Evolutionary conservation across 2,888 invertebrate genomes (phyloP), one percentile per base, ranked within the genome.

Genomic region (Cryptocephalus moraei): DNA sequence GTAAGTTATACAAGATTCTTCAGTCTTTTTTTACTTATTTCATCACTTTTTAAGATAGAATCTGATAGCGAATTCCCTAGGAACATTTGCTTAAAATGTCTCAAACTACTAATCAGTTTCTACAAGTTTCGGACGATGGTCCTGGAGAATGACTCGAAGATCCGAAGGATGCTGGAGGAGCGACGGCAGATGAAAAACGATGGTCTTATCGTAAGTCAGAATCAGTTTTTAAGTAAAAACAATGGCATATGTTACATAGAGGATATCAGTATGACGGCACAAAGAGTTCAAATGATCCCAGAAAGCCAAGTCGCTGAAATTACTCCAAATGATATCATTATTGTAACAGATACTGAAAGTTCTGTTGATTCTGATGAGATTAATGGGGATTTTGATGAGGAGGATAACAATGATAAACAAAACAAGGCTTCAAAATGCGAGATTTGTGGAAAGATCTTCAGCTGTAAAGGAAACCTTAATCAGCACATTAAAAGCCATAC

Each of bases 401-500:
- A 32, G 22, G 41, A 33, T 31, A 11, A 36, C 32, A 48, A 40
- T 2, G 41, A 32, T 14, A 47, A 49, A 38, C 33, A 33, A n/a
- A 43, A 42, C 10, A 51, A 48, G 12, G 48, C 48, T 13, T 53
- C 53, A 34, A 58, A 62, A 39, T 65, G 65, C 44, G 60, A 63
- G 47, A 47, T 58, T 9, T 65, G 65, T 46, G 61, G 60, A 8
- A 58, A 59, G 46, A 52, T 60, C 41, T 47, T 62, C 13, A 57
- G 57, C 32, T 53, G 56, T 32, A 56, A 54, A n/a, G 58, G 60
- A 10, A 61, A 60, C 49, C 50, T 65, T 10, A 51, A 50, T 1
- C 59, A 61, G 40, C 63, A 63, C 47, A 51, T 57, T 47, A 45
- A 53, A 13, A 46, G 45, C 9, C 65, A 65, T 43, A 59, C 55